Evolutionary conservation across 2,797 vertebrate genomes (phyloP).

Genomic region (Hippoglossus hippoglossus): DNA sequence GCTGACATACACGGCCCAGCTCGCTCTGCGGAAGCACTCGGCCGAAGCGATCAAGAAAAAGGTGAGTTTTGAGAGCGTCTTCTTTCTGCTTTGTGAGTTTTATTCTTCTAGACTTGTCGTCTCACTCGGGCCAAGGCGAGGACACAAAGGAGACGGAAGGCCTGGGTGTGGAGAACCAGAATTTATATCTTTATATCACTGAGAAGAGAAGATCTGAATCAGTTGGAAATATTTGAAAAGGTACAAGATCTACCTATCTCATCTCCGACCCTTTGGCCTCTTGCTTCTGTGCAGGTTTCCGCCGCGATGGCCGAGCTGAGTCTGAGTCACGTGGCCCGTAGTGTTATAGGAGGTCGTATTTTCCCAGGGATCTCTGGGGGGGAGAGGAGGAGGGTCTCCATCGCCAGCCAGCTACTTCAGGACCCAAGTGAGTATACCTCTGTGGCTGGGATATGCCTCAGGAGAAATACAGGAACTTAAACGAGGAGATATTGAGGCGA

Average conservation of each 20-base stretch:
- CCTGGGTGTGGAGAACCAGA: not conserved
- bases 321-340: conserved; percentile 90
- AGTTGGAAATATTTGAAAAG: not conserved
- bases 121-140: not conserved
- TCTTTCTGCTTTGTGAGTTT: not conserved
- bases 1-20: conserved; percentile 90
- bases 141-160: not conserved
- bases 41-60: conserved; percentile 85
- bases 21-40: conserved; percentile 86
- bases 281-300: conserved; percentile 83
- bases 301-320: conserved; percentile 92
- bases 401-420: conserved; percentile 93
- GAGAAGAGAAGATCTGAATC: not conserved
- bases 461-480: too few species aligned
- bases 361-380: conserved; percentile 92
- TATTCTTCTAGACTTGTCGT: conserved; percentile 7
- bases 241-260: not conserved
- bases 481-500: not conserved
- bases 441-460: not conserved
- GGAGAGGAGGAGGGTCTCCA: conserved; percentile 93
- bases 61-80: conserved; percentile 73
- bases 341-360: conserved; percentile 88
- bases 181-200: not conserved
- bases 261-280: conserved; percentile 38
- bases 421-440: conserved; percentile 91